Evolutionary conservation across 1,140 invertebrate genomes (phyloP), one percentile per base, ranked within the genome.

Genomic region (Macrocentrus cingulum): DNA sequence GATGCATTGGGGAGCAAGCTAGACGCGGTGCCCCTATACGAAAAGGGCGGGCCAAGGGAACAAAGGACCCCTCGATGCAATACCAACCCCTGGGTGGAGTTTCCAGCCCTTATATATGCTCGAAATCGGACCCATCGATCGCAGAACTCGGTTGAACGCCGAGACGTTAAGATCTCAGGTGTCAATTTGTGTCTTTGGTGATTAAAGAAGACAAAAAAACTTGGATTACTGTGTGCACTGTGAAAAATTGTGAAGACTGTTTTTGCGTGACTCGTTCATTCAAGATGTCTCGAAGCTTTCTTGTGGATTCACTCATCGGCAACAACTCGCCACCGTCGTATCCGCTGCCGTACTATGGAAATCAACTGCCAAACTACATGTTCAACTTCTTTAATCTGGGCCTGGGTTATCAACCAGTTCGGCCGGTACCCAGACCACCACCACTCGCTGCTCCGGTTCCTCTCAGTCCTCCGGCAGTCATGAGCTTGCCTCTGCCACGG

Each of bases 281-380:
- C 9, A 76, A 80, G 53, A 90, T 90, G 88, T 89, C 88, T 52
- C 83, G 87, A 54, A 90, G 87, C 50, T 91, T 91, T 67, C 71
- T 89, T 41, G 87, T 91, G 67, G 88, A 90, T 66, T 88, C 88
- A 11, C 70, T 91, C 23, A 88, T 91, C 54, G 83, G 81, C 61
- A 87, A 87, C 72, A 84, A 80, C 34, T 65, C 73, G 13, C 69
- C 75, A 4, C 73, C 75, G 3, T 62, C 64, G 15, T 80, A 79
- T 23, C 75, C 71, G 23, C 29, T 80, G 56, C 70, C 77, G 0
- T 76, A 77, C 56, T 75, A 77, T 59, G 66, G 70, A 3, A 74
- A 74, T 32, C 71, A 73, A 11, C 50, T 79, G 25, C 75, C 74
- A 13, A 75, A 72, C 57, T 80, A 76, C 25, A 77, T 75, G 76